Evolutionary conservation across 2,113 vertebrate genomes (phyloP).

Genomic region (Callipepla squamata): DNA sequence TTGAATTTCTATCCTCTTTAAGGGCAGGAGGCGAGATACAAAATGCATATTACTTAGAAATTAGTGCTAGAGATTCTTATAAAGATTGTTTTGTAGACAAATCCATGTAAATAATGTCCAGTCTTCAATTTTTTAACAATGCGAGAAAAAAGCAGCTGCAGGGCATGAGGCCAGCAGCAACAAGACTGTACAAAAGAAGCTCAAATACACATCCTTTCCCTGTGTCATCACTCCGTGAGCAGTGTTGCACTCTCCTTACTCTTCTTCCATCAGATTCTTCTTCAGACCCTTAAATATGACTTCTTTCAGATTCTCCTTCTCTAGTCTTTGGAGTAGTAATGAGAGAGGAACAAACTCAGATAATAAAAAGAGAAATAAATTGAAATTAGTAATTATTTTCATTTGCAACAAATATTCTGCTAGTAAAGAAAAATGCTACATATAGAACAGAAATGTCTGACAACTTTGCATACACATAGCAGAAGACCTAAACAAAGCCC

Average conservation of each 20-base stretch:
- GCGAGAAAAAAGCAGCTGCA: not conserved
- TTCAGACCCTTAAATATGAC: not conserved
- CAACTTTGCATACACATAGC: not conserved
- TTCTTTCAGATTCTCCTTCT: not conserved
- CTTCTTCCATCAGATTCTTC: not conserved
- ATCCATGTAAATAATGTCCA: not conserved
- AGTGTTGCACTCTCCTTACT: not conserved
- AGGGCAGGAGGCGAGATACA: not conserved
- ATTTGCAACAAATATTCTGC: not conserved
- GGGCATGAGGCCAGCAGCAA: accelerated
- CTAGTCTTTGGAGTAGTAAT: not conserved
- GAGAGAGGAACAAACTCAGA: not conserved
- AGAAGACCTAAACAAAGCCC: not conserved
- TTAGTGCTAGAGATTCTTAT: not conserved
- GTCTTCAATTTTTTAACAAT: not conserved
- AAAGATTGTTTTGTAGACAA: not conserved
- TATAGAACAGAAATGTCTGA: not conserved
- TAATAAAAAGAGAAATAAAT: not conserved
- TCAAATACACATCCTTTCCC: not conserved
- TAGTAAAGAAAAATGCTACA: not conserved
- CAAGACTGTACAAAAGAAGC: accelerated
- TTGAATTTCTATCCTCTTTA: not conserved
- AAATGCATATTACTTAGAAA: not conserved
- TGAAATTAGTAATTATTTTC: not conserved
- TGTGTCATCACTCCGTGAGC: not conserved